Evolutionary conservation across 2,113 vertebrate species (phyloP).

Genomic region (Manacus vitellinus): DNA sequence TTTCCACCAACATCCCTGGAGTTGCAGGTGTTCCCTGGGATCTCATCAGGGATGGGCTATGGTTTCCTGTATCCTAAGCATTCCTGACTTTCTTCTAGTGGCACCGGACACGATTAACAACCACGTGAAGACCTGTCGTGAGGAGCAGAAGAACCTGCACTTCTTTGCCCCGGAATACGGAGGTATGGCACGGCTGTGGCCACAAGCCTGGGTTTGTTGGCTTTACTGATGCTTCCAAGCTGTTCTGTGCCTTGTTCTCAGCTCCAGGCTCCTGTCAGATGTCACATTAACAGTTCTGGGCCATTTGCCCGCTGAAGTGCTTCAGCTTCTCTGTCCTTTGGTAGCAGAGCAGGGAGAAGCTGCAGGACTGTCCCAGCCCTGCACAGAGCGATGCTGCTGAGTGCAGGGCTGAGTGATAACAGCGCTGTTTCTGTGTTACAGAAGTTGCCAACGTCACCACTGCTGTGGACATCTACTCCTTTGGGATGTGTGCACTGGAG

Average conservation of each 20-base stretch:
- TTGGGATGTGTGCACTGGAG: constrained; percentile 99
- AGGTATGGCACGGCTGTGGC: constrained; percentile 73
- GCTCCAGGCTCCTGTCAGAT: background rate
- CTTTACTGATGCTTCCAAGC: background rate
- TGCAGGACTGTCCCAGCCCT: background rate
- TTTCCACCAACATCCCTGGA: background rate
- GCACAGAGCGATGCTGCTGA: background rate
- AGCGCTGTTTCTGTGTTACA: constrained; percentile 44
- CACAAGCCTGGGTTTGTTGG: background rate
- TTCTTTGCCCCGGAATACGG: constrained; percentile 99
- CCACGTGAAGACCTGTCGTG: constrained; percentile 97
- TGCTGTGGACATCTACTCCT: constrained; percentile 98
- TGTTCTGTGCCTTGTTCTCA: background rate
- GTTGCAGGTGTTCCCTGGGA: background rate
- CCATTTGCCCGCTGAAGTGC: background rate
- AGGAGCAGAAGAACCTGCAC: constrained; percentile 98
- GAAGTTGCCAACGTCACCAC: constrained; percentile 94
- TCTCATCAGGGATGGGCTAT: background rate
- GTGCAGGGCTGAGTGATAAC: background rate
- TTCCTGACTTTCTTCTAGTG: constrained; percentile 75
- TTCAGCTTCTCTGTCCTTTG: background rate
- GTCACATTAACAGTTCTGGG: background rate
- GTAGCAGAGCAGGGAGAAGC: background rate
- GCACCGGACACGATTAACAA: constrained; percentile 99
- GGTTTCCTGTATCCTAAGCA: background rate